Evolutionary conservation across 1,140 invertebrate genomes (phyloP).

Genomic region (Cydia pomonella): DNA sequence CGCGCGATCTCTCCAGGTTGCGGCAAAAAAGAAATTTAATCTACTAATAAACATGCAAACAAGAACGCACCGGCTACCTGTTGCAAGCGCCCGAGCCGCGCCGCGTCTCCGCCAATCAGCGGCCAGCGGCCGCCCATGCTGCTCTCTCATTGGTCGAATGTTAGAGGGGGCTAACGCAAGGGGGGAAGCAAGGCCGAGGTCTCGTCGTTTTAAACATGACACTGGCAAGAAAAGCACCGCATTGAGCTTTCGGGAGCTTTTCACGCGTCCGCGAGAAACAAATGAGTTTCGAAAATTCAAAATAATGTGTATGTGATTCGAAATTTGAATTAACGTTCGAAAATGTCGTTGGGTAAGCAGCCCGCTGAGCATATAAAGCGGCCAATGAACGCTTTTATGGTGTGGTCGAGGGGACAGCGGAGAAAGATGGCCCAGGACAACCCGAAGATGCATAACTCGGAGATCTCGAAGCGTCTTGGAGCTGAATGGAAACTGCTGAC

Average conservation of each 20-base stretch:
- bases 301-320: constrained; percentile 32
- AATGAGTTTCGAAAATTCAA: constrained; percentile 34
- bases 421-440: constrained; percentile 99
- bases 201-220: constrained; percentile 58
- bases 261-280: constrained; percentile 54
- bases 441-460: constrained; percentile 98
- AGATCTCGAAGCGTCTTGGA: constrained; percentile 95
- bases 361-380: constrained; percentile 90
- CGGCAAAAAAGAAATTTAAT: constrained; percentile 76
- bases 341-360: constrained; percentile 70
- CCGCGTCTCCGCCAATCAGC: constrained; percentile 58
- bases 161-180: constrained; percentile 50
- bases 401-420: constrained; percentile 93
- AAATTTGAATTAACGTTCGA: constrained; percentile 32
- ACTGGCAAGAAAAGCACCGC: constrained; percentile 74
- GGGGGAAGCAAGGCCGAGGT: constrained; percentile 53
- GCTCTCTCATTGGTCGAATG: constrained; percentile 57
- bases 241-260: constrained; percentile 77
- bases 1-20: constrained; percentile 48
- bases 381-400: constrained; percentile 97
- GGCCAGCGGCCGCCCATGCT: constrained; percentile 69
- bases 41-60: constrained; percentile 79
- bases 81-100: constrained; percentile 64
- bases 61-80: constrained; percentile 71
- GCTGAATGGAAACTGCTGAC: constrained; percentile 94